These are phyloP conservation scores for Parnassius orleans DNA, from an alignment of 2,888 invertebrate species.

Conservation along the genomic window DNA sequence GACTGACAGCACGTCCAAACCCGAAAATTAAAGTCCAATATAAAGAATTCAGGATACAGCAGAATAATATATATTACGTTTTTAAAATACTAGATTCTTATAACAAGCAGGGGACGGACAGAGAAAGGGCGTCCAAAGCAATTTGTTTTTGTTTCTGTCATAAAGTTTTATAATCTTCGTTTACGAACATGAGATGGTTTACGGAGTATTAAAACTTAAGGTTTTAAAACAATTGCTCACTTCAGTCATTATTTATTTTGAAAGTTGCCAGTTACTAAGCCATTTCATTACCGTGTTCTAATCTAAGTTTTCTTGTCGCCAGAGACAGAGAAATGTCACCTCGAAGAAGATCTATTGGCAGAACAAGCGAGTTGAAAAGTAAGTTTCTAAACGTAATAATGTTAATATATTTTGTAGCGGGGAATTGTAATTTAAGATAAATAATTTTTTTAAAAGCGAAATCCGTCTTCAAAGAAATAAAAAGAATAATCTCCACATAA, in stretches of 20 bases:
- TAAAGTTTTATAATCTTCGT: conserved; percentile 25
- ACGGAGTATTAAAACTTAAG: conserved; percentile 23
- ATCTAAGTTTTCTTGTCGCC: conserved; percentile 80
- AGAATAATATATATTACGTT: not conserved
- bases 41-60: too few species aligned
- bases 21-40: too few species aligned
- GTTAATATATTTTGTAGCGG: too few species aligned
- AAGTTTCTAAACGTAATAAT: conserved; percentile 43
- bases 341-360: conserved; percentile 73
- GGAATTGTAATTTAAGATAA: too few species aligned
- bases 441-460: too few species aligned
- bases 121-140: conserved; percentile 13
- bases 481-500: too few species aligned
- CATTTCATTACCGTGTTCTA: conserved; percentile 41
- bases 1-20: too few species aligned
- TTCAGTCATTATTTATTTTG: conserved; percentile 14
- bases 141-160: conserved; percentile 25
- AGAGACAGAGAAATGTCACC: conserved; percentile 85
- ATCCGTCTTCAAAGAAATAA: too few species aligned
- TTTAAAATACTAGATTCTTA: conserved; percentile 20
- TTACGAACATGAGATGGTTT: conserved; percentile 15
- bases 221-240: conserved; percentile 14
- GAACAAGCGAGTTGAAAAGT: conserved; percentile 75
- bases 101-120: conserved; percentile 22
- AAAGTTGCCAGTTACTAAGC: conserved; percentile 31